phyloP scores from a whole-genome alignment of 2,888 invertebrate genomes.

The Actias luna region DNA sequence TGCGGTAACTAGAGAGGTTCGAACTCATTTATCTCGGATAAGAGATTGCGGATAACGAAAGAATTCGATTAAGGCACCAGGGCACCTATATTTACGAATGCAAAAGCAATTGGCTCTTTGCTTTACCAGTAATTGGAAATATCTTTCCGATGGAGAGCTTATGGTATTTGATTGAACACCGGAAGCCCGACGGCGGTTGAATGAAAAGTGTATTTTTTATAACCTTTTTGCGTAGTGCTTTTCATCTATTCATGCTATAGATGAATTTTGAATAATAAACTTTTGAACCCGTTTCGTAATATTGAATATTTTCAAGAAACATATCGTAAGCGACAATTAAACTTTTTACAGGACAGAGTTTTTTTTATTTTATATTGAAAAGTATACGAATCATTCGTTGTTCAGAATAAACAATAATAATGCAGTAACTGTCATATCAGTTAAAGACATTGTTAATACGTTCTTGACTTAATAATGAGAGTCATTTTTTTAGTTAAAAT shows the following conservation, averaged over 20 bases:
- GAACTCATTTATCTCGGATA: constrained; percentile 20
- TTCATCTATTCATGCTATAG: neutral
- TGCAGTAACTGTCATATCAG: too few species aligned
- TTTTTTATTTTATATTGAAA: too few species aligned
- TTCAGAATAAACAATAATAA: too few species aligned
- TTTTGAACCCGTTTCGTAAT: too few species aligned
- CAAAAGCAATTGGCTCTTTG: constrained; percentile 24
- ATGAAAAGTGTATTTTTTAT: neutral
- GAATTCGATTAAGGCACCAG: constrained; percentile 33
- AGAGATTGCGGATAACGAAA: constrained; percentile 21
- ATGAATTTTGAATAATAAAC: neutral
- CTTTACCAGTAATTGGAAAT: constrained; percentile 29
- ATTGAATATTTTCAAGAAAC: too few species aligned
- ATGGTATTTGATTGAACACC: neutral
- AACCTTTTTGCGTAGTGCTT: neutral
- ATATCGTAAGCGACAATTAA: too few species aligned
- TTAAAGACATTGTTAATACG: too few species aligned
- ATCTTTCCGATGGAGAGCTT: constrained; percentile 8
- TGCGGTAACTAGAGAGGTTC: constrained; percentile 25
- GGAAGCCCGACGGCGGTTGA: neutral
- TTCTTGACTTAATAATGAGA: too few species aligned
- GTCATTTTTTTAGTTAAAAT: too few species aligned
- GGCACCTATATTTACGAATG: constrained; percentile 18
- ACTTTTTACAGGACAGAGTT: too few species aligned
- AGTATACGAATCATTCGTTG: too few species aligned